phyloP scores from a whole-genome alignment of 2,888 invertebrate species.

The Epinotia bilunana region DNA sequence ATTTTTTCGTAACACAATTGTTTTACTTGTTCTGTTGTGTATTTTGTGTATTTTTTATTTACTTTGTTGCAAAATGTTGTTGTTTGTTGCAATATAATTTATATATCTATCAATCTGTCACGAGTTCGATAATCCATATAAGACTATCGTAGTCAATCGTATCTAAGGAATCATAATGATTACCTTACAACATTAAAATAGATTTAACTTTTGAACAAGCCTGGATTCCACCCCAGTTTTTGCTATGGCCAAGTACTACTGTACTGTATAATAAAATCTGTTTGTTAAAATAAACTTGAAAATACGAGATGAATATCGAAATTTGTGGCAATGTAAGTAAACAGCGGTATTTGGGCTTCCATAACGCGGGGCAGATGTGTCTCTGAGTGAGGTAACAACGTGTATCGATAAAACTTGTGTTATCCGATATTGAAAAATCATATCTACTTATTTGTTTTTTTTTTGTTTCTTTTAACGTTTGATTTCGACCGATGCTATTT shows the following conservation, averaged over 20 bases:
- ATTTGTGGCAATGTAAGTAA: constrained; percentile 58
- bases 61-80: too few relatives aligned
- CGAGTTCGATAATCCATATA: not conserved
- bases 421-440: not conserved
- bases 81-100: too few relatives aligned
- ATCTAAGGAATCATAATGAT: not conserved
- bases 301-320: constrained; percentile 32
- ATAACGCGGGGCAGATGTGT: constrained; percentile 61
- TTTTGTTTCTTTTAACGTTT: too few relatives aligned
- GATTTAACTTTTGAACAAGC: not conserved
- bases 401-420: constrained; percentile 46
- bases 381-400: constrained; percentile 43
- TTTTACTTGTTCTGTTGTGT: too few relatives aligned
- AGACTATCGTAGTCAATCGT: not conserved
- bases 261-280: too few relatives aligned
- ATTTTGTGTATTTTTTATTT: too few relatives aligned
- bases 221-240: not conserved
- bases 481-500: too few relatives aligned
- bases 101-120: too few relatives aligned
- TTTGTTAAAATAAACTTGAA: not conserved
- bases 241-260: too few relatives aligned
- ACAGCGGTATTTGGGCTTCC: constrained; percentile 51
- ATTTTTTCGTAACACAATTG: too few relatives aligned
- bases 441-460: not conserved
- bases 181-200: not conserved